Evolutionary conservation across 2,888 invertebrate species (phyloP).

Genomic region (Synanthedon myopaeformis): DNA sequence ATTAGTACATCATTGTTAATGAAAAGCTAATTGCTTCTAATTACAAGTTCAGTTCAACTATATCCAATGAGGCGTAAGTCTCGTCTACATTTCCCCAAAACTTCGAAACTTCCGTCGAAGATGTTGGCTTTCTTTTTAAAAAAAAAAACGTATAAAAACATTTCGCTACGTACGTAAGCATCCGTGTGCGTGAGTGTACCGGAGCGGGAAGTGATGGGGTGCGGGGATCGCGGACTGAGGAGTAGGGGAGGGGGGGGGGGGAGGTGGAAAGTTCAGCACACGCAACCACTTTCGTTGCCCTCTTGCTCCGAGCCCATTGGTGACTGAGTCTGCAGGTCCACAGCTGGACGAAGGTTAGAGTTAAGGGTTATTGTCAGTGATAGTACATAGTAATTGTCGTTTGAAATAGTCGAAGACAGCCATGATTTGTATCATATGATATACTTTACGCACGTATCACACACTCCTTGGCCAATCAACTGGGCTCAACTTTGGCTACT

Average conservation of each 20-base stretch:
- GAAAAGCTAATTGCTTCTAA: no score
- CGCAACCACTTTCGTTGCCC: slow-evolving; percentile 85
- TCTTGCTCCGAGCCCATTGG: slow-evolving; percentile 83
- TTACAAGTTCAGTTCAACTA: no score
- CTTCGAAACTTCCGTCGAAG: no score
- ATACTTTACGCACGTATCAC: no score
- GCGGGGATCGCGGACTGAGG: neutral
- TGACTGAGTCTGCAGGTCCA: slow-evolving; percentile 85
- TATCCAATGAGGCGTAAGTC: no score
- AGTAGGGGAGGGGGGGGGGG: slow-evolving; percentile 1
- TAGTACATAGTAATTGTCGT: neutral
- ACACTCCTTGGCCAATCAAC: no score
- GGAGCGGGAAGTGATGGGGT: neutral
- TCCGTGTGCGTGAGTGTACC: neutral
- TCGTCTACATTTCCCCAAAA: no score
- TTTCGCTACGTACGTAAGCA: neutral
- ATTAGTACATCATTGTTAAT: no score
- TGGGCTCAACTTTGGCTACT: no score
- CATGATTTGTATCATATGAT: no score
- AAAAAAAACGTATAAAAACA: neutral
- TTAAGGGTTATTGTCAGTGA: slow-evolving; percentile 11
- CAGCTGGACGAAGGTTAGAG: slow-evolving; percentile 73
- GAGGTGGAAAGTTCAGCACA: slow-evolving; percentile 72
- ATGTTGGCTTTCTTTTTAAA: neutral
- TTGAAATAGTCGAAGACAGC: no score